phyloP scores from a whole-genome alignment of 1,140 invertebrate genomes.

The Vanessa atalanta region DNA sequence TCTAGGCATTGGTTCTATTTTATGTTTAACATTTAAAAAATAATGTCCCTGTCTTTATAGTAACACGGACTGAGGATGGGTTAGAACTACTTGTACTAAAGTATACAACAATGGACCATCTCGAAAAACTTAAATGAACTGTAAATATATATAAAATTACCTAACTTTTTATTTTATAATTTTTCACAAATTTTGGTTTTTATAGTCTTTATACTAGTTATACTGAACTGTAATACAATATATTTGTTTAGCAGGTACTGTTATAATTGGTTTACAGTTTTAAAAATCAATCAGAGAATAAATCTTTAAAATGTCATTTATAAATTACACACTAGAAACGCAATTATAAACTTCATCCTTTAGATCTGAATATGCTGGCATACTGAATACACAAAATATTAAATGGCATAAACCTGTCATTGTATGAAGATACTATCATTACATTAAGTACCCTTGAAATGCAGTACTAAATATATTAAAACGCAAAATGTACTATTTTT shows the following conservation, averaged over 20 bases:
- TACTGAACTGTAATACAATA: neutral
- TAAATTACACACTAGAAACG: neutral
- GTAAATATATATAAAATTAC: too few species aligned
- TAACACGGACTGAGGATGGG: too few species aligned
- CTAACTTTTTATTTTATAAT: too few species aligned
- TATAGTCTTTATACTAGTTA: too few species aligned
- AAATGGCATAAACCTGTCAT: too few species aligned
- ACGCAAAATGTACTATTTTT: slow-evolving; percentile 23
- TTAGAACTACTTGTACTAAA: too few species aligned
- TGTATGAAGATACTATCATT: neutral
- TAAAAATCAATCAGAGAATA: neutral
- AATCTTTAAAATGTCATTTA: slow-evolving; percentile 1
- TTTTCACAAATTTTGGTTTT: too few species aligned
- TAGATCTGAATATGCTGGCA: too few species aligned
- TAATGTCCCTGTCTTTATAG: neutral
- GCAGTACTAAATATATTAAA: slow-evolving; percentile 7
- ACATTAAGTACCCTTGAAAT: neutral
- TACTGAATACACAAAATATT: too few species aligned
- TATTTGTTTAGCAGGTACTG: neutral
- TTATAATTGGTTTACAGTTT: neutral
- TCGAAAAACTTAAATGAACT: too few species aligned
- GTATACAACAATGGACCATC: too few species aligned
- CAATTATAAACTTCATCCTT: neutral
- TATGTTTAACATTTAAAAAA: neutral
- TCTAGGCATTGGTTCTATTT: neutral